Conservation (phyloP, 2,113 vertebrate species). For the Chloropsis cyanopogon region DNA sequence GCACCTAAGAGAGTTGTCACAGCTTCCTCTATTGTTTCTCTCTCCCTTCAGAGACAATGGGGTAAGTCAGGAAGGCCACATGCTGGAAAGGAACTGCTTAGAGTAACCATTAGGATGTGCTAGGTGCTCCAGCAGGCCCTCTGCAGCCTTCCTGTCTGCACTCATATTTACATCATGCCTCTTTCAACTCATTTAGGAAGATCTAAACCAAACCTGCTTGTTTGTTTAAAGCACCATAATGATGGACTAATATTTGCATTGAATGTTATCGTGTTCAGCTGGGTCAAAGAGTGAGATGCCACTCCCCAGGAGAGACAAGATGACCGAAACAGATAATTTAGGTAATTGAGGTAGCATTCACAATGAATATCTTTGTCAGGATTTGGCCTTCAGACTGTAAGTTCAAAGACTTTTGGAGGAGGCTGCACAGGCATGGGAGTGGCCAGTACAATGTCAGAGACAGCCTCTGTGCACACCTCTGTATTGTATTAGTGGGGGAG, state of each 20-base stretch:
- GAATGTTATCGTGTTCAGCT: neutral
- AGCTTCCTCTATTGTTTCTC: neutral
- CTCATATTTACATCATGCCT: neutral
- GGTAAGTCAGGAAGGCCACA: neutral
- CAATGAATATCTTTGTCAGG: neutral
- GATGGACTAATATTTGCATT: neutral
- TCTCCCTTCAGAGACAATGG: neutral
- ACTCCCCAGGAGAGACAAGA: slow-evolving; percentile 12
- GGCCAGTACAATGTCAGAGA: neutral
- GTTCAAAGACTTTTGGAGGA: neutral
- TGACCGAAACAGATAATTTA: slow-evolving; percentile 16
- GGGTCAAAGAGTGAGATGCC: neutral
- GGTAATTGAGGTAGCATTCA: neutral
- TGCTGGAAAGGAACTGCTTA: neutral
- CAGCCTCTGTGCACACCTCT: neutral
- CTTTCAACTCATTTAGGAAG: neutral
- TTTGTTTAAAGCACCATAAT: neutral
- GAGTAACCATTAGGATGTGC: accelerated
- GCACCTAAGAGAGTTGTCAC: neutral
- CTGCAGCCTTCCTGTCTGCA: neutral
- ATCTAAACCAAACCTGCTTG: neutral
- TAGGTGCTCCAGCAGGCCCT: neutral
- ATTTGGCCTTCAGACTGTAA: neutral
- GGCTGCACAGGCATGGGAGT: neutral
- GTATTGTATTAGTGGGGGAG: neutral